Evolutionary conservation across 2,113 vertebrate species (phyloP).

Genomic region (Microtus pennsylvanicus): DNA sequence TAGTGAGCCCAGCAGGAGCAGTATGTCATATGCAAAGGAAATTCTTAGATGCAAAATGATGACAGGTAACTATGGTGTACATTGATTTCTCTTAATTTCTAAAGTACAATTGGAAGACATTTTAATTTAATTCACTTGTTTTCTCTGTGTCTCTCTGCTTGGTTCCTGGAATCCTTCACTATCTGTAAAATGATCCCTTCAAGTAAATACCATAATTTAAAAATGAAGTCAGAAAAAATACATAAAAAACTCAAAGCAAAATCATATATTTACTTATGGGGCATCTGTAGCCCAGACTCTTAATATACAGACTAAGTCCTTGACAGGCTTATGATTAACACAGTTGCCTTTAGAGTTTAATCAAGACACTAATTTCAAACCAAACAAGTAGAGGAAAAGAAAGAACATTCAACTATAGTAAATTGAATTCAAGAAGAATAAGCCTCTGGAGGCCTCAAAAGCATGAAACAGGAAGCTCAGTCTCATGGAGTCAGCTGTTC

Average conservation of each 20-base stretch:
- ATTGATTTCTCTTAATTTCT: slow-evolving; percentile 25
- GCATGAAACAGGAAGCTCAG: slow-evolving; percentile 9
- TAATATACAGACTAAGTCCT: neutral
- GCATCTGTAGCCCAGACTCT: neutral
- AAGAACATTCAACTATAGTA: slow-evolving; percentile 37
- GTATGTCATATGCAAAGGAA: neutral
- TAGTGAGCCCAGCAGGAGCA: neutral
- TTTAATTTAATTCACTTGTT: slow-evolving; percentile 34
- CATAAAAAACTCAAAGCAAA: slow-evolving; percentile 22
- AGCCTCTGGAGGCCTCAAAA: slow-evolving; percentile 34
- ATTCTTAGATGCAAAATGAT: neutral
- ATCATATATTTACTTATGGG: neutral
- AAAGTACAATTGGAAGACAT: neutral
- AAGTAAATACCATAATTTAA: slow-evolving; percentile 28
- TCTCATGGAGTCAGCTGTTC: slow-evolving; percentile 1
- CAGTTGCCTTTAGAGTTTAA: slow-evolving; percentile 53
- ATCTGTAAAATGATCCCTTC: slow-evolving; percentile 3
- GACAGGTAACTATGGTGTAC: neutral
- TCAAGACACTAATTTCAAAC: slow-evolving; percentile 66
- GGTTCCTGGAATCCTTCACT: neutral
- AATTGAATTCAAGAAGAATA: slow-evolving; percentile 54
- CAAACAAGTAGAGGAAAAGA: neutral
- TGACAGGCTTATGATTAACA: slow-evolving; percentile 36
- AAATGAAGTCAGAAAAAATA: slow-evolving; percentile 23
- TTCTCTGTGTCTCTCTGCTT: neutral